Evolutionary conservation across 2,113 vertebrate species (phyloP), one percentile per base, ranked within the genome.

Genomic region (Nansenia antarctica): DNA sequence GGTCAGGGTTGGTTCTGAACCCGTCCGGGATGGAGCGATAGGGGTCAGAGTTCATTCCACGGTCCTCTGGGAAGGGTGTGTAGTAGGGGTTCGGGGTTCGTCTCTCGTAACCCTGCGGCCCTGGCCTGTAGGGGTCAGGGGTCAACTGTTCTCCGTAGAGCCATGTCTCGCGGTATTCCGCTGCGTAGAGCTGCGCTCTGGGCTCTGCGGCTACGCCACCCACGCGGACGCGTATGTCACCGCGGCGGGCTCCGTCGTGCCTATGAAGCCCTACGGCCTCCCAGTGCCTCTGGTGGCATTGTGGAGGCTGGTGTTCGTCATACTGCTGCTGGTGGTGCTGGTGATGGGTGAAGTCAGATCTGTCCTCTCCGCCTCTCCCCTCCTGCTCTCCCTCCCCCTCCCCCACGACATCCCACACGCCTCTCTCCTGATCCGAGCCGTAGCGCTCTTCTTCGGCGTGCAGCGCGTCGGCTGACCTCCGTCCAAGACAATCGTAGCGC

Each of bases 261-360:
- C 39, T 5, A 5, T 11, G 37, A 26, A 62, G 30, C 2, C 57
- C 31, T 37, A 8, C 20, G 18, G 4, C 11, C 9, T 14, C 64
- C 0, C 35, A 8, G 11, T 5, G 34, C 8, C n/a, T 2, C 57
- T 45, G 45, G 63, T 72, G 58, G 15, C 7, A 62, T 47, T 61
- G 27, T 4, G 59, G 68, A 26, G 22, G 29, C 9, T 35, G 62
- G 20, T 2, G 67, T 18, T 70, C 77, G 22, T 70, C 65, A 32
- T 68, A 18, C 61, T 62, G 57, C 29, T n/a, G 14, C 0, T 45
- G 65, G 11, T 0, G 20, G 2, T 20, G 18, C n/a, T 4, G 6
- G 20, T 60, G 26, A 22, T 62, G 8, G 39, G 30, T 45, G 65
- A 26, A 22, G 8, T 0, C 2, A n/a, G n/a, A n/a, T 53, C 11